Conservation (phyloP, 1,140 invertebrate species). For the Pogonus chalceus region DNA sequence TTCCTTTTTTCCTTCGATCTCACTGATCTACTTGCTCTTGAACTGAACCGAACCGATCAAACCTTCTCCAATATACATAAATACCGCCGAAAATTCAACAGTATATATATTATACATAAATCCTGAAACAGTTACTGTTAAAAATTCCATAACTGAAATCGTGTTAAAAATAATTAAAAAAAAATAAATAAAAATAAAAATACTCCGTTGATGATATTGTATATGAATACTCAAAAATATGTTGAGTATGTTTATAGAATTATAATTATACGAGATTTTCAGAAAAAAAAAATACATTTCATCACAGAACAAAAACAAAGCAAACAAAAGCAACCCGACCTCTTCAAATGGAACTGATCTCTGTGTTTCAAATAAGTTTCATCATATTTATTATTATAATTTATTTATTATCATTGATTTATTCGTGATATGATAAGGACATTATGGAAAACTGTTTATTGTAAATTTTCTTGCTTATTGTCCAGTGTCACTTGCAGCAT, state of each 20-base stretch:
- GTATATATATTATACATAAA: no score
- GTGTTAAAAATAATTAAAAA: no score
- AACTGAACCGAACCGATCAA: no score
- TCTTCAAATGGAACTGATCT: constrained; percentile 20
- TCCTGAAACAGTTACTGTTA: no score
- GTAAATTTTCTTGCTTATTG: constrained; percentile 33
- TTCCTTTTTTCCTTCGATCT: no score
- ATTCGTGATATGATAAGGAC: constrained; percentile 6
- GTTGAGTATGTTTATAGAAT: constrained; percentile 1
- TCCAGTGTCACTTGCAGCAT: constrained; percentile 36
- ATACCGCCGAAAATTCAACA: no score
- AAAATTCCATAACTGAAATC: no score
- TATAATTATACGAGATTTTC: constrained; percentile 3
- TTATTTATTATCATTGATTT: constrained; percentile 8
- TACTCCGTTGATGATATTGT: no score
- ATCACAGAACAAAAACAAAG: background rate
- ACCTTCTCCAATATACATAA: no score
- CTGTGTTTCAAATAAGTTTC: background rate
- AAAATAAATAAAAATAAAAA: no score
- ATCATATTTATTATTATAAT: background rate
- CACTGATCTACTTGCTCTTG: no score
- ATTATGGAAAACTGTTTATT: constrained; percentile 3
- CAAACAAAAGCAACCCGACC: background rate
- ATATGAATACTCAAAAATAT: no score
- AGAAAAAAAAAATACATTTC: constrained; percentile 8